Conservation (phyloP, 1,140 invertebrate species). For the Brachionus paranguensis region DNA sequence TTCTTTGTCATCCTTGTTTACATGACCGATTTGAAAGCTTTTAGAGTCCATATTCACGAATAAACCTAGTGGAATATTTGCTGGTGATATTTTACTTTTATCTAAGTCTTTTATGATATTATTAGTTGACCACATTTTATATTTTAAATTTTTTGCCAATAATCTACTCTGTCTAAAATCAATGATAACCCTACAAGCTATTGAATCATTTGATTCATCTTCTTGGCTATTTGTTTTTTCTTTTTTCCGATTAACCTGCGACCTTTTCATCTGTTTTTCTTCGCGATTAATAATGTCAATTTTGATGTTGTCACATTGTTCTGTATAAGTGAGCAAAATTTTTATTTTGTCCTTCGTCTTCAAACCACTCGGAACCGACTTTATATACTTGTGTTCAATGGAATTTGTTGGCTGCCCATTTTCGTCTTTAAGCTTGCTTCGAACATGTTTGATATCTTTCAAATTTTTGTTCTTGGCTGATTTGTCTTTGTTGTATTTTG, state of each 20-base stretch:
- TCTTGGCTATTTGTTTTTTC: conserved; percentile 39
- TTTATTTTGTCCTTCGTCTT: conserved; percentile 40
- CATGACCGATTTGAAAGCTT: not conserved
- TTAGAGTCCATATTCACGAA: not conserved
- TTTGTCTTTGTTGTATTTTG: conserved; percentile 55
- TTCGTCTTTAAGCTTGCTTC: conserved; percentile 33
- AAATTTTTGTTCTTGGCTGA: conserved; percentile 47
- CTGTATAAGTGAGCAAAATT: not conserved
- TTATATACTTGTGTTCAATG: conserved; percentile 35
- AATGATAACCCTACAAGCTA: not conserved
- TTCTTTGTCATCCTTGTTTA: not conserved
- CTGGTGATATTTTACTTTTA: not conserved
- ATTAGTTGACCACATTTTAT: not conserved
- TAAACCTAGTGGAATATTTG: not conserved
- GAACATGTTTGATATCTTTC: conserved; percentile 11
- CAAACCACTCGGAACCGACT: not conserved
- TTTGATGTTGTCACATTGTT: conserved; percentile 9
- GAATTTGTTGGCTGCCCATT: not conserved
- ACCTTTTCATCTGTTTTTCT: conserved; percentile 41
- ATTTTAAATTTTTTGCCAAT: not conserved
- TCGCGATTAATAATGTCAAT: conserved; percentile 43
- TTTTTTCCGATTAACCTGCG: not conserved
- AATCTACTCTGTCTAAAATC: not conserved
- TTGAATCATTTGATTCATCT: conserved; percentile 44
- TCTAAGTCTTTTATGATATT: not conserved